A percentile compares a stretch with the other conserved stretches of the same genome.
These are phyloP conservation scores for Crioceris asparagi DNA, from an alignment of 2,888 invertebrate genomes.

Conservation along the genomic window DNA sequence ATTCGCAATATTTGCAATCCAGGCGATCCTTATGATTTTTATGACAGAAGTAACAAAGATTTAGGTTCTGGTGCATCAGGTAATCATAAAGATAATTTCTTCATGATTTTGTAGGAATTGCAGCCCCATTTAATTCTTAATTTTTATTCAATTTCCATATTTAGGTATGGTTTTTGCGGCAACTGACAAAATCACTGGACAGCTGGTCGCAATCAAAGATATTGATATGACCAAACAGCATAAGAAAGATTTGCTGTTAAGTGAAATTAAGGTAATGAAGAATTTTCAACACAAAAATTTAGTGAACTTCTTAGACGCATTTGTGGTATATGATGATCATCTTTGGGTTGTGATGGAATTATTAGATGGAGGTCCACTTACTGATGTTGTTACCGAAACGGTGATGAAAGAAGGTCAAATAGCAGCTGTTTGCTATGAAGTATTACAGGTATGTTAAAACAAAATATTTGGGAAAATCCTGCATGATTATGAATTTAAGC, in stretches of 20 bases:
- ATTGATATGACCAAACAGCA: constrained; percentile 92
- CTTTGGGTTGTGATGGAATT: constrained; percentile 97
- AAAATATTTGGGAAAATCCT: too few relatives aligned
- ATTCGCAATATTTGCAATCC: constrained; percentile 69
- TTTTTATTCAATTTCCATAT: constrained; percentile 38
- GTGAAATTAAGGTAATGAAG: constrained; percentile 86
- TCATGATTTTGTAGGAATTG: not conserved
- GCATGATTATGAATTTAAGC: too few relatives aligned
- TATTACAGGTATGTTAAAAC: too few relatives aligned
- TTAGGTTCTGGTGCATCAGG: too few relatives aligned
- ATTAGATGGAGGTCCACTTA: constrained; percentile 87
- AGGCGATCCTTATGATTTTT: constrained; percentile 71
- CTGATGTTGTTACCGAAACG: constrained; percentile 95
- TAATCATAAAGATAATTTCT: not conserved
- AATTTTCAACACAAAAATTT: constrained; percentile 83
- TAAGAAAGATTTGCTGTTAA: constrained; percentile 90
- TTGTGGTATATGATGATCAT: constrained; percentile 74
- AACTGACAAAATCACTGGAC: constrained; percentile 57
- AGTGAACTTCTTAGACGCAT: constrained; percentile 90
- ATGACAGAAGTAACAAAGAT: constrained; percentile 66
- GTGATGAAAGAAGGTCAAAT: constrained; percentile 96
- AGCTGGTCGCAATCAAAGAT: constrained; percentile 88
- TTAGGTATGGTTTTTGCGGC: constrained; percentile 88
- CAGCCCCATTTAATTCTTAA: not conserved
- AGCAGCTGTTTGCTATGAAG: constrained; percentile 86